These are phyloP conservation scores for Apus apus DNA, from an alignment of 2,113 vertebrate genomes.

Conservation along the genomic window DNA sequence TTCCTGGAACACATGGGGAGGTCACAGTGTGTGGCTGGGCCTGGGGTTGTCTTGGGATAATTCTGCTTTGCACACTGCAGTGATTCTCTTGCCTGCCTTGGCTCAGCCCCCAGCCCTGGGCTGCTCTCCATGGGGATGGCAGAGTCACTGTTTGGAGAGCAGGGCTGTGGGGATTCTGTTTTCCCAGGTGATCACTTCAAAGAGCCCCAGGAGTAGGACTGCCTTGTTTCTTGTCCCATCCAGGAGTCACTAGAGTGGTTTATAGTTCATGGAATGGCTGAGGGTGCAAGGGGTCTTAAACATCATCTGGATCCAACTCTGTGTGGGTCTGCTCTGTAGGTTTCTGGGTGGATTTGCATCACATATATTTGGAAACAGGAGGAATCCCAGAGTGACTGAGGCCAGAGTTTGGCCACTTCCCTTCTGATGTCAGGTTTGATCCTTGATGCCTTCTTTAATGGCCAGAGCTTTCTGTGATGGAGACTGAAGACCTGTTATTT, in stretches of 20 bases:
- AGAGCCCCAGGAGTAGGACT: background rate
- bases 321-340: background rate
- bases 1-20: background rate
- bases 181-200: background rate
- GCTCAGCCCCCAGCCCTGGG: background rate
- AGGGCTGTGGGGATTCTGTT: background rate
- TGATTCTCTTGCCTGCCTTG: background rate
- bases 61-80: background rate
- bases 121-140: fast-evolving
- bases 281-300: too few species aligned
- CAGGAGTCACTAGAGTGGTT: background rate
- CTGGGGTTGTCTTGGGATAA: background rate
- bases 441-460: background rate
- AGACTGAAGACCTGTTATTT: background rate
- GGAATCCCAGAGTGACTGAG: background rate
- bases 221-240: background rate
- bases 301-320: too few species aligned
- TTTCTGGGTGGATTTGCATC: background rate
- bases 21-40: too few species aligned
- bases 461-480: background rate
- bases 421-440: background rate
- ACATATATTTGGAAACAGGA: background rate
- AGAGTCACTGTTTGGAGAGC: background rate
- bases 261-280: too few species aligned
- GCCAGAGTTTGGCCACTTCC: background rate